A percentile compares a stretch with the other conserved stretches of the same genome.
Evolutionary conservation across 1,140 invertebrate species (phyloP).

Genomic region (Caenorhabditis briggsae): DNA sequence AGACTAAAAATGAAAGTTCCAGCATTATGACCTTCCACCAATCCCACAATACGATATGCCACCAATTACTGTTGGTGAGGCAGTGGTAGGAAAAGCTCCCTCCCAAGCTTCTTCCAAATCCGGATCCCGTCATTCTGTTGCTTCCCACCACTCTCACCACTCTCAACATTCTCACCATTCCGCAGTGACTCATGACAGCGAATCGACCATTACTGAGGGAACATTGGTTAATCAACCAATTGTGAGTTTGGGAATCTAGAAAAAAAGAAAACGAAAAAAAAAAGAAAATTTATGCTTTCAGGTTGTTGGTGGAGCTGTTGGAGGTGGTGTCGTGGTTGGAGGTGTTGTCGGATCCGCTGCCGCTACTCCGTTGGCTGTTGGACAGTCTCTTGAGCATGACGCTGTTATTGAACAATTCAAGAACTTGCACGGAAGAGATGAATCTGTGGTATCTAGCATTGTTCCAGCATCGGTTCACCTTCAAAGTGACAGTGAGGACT

Average conservation of each 20-base stretch:
- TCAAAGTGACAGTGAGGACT: constrained; percentile 38
- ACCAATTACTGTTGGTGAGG: constrained; percentile 11
- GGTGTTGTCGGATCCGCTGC: constrained; percentile 11
- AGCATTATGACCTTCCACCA: constrained; percentile 39
- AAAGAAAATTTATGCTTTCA: background rate
- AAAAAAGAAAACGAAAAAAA: background rate
- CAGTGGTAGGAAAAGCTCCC: constrained; percentile 4
- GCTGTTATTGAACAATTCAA: constrained; percentile 53
- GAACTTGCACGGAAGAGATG: constrained; percentile 20
- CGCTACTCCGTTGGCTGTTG: constrained; percentile 33
- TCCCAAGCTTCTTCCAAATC: constrained; percentile 34
- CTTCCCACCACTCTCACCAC: constrained; percentile 26
- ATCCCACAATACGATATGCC: constrained; percentile 42
- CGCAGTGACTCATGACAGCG: constrained; percentile 51
- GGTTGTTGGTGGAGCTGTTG: background rate
- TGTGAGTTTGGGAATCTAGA: background rate
- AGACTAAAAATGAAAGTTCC: background rate
- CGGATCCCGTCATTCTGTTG: constrained; percentile 31
- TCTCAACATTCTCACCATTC: constrained; percentile 56
- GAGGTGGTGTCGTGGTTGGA: background rate
- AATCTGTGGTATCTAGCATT: constrained; percentile 25
- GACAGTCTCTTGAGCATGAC: constrained; percentile 46
- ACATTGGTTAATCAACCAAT: constrained; percentile 35
- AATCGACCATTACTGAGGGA: constrained; percentile 34
- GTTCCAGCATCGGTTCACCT: constrained; percentile 22